Evolutionary conservation across 2,113 vertebrate genomes (phyloP), one percentile per base, ranked within the genome.

Genomic region (Coreoperca whiteheadi): DNA sequence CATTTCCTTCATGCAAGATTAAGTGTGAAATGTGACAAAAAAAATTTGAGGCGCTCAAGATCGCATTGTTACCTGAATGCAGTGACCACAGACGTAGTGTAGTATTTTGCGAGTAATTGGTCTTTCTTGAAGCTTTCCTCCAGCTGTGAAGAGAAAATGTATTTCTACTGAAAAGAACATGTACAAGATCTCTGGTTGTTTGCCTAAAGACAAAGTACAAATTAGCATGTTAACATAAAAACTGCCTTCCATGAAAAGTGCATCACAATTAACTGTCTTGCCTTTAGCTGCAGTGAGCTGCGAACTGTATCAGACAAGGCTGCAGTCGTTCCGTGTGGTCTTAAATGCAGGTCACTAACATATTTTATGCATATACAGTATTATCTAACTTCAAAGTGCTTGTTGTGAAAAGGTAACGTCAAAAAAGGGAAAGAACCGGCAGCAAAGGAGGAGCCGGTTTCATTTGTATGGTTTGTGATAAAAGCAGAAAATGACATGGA

Each of bases 41-140:
- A 34, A 34, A 59, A 15, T 28, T 1, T 51, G 21, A 74, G 3
- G 25, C 59, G 7, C 28, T 79, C 30, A 37, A 81, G 23, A 76
- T 78, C 28, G 34, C 14, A 56, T 39, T 5, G 3, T 34, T 75
- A 96, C 96, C 96, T 96, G 91, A 96, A 96, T 12, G 94, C 95
- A 20, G 93, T 91, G 82, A 96, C 69, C 53, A 93, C 79, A 25
- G 95, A 94, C 51, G 73, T 87, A 1, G 79, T 91, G 85, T 95
- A 91, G 89, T 94, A 95, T 56, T 94, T 86, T n/a, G 39, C 25
- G 0, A 96, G 89, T 6, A 96, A 37, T 4, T 61, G 25, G 79
- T 95, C 93, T 11, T 32, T 89, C 77, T 85, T 87, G 90, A 89
- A 94, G 25, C 67, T 74, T n/a, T 81, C 39, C 39, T 48, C 74